Evolutionary conservation across 2,888 invertebrate genomes (phyloP), one percentile per base, ranked within the genome.

Genomic region (Brachyptera putata): DNA sequence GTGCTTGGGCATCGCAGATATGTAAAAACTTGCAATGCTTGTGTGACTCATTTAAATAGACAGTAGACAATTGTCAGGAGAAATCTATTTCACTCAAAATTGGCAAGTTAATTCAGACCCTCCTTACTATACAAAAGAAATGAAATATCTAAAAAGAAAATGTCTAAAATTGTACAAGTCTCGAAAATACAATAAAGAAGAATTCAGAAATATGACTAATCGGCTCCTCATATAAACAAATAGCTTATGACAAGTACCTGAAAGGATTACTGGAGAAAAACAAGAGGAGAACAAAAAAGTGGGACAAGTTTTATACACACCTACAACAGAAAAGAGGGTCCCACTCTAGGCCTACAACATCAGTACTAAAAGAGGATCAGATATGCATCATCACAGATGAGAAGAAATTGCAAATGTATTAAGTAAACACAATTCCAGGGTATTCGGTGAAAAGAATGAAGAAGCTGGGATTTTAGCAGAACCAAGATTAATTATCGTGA

Each of bases 301-400:
- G 37, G 3, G 37, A 37, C 3, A 37, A 37, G 37, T 37, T 37
- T 37, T 3, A 37, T 11, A 37, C 37, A 13, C 37, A 37, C 37
- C 37, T 37, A 37, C n/a, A 37, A 37, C 37, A 37, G 37, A 37
- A 37, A 37, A 37, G 37, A 14, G 37, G 37, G 37, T 37, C 37
- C 3, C 37, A 5, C 30, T 30, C n/a, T n/a, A n/a, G n/a, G n/a
- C n/a, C 30, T 7, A 30, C 30, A 30, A 30, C 30, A 30, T 30
- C 30, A 30, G 30, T 30, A 7, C 30, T 30, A 30, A 30, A 30
- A 11, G 5, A 30, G 30, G 30, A 30, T 11, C 30, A 30, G 11
- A 30, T 30, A 11, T 30, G 30, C n/a, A n/a, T n/a, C 30, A 11
- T 30, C 30, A 30, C 30, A 30, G 5, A 30, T 30, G 30, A 30